These are phyloP conservation scores for Podiceps cristatus DNA, from an alignment of 2,113 vertebrate genomes.

Conservation along the genomic window DNA sequence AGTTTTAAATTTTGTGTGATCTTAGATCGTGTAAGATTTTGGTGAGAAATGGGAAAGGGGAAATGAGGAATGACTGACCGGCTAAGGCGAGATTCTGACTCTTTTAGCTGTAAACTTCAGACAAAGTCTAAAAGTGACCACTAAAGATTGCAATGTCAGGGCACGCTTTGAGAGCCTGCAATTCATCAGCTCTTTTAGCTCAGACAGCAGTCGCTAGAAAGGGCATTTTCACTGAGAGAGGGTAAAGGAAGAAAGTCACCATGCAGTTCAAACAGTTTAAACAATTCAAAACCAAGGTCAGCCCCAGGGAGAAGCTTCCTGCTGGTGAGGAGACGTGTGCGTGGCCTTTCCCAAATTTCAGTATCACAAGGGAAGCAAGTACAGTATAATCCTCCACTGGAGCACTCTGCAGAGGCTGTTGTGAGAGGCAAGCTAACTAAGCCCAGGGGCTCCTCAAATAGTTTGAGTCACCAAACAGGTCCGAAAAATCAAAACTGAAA, in stretches of 20 bases:
- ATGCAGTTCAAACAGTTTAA: not conserved
- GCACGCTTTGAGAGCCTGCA: not conserved
- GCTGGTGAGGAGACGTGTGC: not conserved
- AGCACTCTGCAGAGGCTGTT: not conserved
- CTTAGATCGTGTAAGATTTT: not conserved
- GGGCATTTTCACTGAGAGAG: not conserved
- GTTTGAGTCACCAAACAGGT: not conserved
- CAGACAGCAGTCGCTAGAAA: not conserved
- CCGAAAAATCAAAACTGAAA: not conserved
- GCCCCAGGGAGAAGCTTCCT: not conserved
- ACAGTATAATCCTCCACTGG: not conserved
- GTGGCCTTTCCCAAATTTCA: not conserved
- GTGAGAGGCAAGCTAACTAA: not conserved
- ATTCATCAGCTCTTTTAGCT: not conserved
- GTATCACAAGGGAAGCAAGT: not conserved
- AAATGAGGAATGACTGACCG: not conserved
- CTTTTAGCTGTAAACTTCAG: not conserved
- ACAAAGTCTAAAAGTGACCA: not conserved
- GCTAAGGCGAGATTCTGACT: not conserved
- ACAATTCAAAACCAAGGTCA: not conserved
- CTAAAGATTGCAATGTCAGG: not conserved
- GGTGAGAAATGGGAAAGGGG: not conserved
- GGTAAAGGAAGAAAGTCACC: not conserved
- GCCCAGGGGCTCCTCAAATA: not conserved
- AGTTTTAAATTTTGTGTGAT: not conserved